These are phyloP conservation scores for Microcebus jonahi DNA, from an alignment of 2,113 vertebrate genomes.

Conservation along the genomic window DNA sequence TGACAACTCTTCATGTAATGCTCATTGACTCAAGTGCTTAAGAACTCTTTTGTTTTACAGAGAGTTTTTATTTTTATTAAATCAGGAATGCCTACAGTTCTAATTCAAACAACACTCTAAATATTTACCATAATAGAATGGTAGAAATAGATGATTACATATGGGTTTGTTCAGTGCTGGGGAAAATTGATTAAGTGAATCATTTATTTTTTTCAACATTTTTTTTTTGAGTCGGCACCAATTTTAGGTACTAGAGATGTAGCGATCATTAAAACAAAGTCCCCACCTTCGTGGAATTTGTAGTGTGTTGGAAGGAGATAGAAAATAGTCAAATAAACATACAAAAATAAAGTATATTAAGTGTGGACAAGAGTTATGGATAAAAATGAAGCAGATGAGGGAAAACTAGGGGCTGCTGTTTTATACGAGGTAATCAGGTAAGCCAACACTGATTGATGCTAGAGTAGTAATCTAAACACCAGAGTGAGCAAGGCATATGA, in stretches of 20 bases:
- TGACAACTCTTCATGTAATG: neutral
- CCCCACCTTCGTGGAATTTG: neutral
- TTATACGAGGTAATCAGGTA: neutral
- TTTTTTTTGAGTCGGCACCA: neutral
- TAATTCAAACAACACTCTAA: neutral
- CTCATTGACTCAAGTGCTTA: neutral
- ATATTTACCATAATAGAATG: neutral
- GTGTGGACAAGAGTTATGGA: neutral
- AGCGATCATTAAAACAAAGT: neutral
- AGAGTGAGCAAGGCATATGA: neutral
- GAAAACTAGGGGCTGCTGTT: neutral
- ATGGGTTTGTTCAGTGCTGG: neutral
- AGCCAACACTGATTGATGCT: neutral
- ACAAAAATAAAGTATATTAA: neutral
- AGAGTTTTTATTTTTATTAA: neutral
- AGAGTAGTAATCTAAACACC: neutral
- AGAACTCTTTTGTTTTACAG: neutral
- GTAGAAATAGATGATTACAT: neutral
- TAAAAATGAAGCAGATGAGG: neutral
- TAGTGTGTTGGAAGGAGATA: neutral
- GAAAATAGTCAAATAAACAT: neutral
- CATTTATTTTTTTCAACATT: neutral
- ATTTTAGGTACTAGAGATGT: neutral
- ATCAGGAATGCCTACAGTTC: neutral
- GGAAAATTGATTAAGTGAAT: neutral